Evolutionary conservation across 2,888 invertebrate species (phyloP).

Genomic region (Toxonevra muliebris): DNA sequence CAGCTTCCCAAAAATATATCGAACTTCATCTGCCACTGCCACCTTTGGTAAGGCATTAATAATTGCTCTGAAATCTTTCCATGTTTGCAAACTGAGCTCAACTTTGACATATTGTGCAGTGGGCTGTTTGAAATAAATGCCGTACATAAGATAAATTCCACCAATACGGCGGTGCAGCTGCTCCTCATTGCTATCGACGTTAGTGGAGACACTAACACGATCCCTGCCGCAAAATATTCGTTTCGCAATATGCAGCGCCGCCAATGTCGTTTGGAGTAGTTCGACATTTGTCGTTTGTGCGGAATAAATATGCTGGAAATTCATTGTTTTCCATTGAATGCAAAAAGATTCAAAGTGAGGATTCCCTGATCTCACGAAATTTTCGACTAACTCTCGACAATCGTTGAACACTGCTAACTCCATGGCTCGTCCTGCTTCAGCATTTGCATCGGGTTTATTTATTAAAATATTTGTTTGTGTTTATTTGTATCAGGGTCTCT

Average conservation of each 20-base stretch:
- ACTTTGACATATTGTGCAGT: slow-evolving; percentile 55
- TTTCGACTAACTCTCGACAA: slow-evolving; percentile 43
- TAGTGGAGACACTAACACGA: slow-evolving; percentile 28
- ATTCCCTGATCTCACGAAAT: slow-evolving; percentile 38
- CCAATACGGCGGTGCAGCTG: slow-evolving; percentile 47
- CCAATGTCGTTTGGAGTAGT: slow-evolving; percentile 51
- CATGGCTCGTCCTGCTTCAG: slow-evolving; percentile 39
- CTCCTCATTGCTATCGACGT: slow-evolving; percentile 35
- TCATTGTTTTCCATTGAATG: slow-evolving; percentile 49
- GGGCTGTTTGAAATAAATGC: slow-evolving; percentile 58
- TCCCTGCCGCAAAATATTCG: slow-evolving; percentile 46
- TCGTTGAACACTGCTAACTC: slow-evolving; percentile 46
- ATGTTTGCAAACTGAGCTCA: slow-evolving; percentile 47
- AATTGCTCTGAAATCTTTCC: slow-evolving; percentile 47
- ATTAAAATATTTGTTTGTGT: neutral
- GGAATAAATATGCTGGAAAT: slow-evolving; percentile 54
- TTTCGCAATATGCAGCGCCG: slow-evolving; percentile 51
- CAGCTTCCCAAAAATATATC: slow-evolving; percentile 50
- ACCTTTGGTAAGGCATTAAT: slow-evolving; percentile 34
- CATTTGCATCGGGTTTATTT: too few species aligned
- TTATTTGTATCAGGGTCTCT: too few species aligned
- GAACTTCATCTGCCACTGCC: slow-evolving; percentile 40
- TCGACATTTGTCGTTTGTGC: slow-evolving; percentile 51
- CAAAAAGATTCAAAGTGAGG: slow-evolving; percentile 51
- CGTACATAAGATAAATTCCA: slow-evolving; percentile 54